These are phyloP conservation scores for Pandemis heparana DNA, from an alignment of 2,888 invertebrate species.

Conservation along the genomic window DNA sequence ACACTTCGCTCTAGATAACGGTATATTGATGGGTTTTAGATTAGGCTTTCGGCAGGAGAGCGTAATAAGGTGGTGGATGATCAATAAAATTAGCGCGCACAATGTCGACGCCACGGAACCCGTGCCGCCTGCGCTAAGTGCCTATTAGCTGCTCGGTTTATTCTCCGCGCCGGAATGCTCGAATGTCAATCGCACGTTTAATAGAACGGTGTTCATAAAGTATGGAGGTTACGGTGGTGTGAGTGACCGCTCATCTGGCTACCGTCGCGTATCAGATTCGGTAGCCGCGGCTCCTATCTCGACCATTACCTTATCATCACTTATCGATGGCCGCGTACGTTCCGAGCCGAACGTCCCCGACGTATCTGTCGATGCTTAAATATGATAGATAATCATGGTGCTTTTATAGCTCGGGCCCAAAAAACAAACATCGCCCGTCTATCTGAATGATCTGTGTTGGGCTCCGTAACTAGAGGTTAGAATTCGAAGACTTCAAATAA, in stretches of 20 bases:
- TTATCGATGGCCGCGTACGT: constrained; percentile 64
- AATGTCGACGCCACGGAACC: constrained; percentile 18
- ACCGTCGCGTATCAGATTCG: constrained; percentile 77
- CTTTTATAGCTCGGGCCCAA: constrained; percentile 70
- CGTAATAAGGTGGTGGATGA: constrained; percentile 55
- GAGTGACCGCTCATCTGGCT: constrained; percentile 67
- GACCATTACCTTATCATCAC: constrained; percentile 80
- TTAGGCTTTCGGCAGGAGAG: constrained; percentile 60
- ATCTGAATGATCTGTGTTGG: constrained; percentile 68
- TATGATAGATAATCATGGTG: constrained; percentile 72
- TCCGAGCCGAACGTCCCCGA: constrained; percentile 61
- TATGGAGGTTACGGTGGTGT: constrained; percentile 62
- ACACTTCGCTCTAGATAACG: constrained; percentile 72
- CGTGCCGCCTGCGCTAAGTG: constrained; percentile 32
- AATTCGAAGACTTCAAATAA: constrained; percentile 67
- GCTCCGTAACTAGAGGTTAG: constrained; percentile 71
- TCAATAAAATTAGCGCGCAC: constrained; percentile 64
- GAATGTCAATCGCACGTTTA: constrained; percentile 67
- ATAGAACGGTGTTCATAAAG: constrained; percentile 76
- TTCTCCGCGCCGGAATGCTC: constrained; percentile 43
- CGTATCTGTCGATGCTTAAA: constrained; percentile 76
- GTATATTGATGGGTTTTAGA: constrained; percentile 74
- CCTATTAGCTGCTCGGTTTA: constrained; percentile 39
- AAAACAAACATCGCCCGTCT: constrained; percentile 63
- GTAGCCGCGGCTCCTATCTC: constrained; percentile 70